phyloP scores from a whole-genome alignment of 2,113 vertebrate species.

The Laticauda colubrina region DNA sequence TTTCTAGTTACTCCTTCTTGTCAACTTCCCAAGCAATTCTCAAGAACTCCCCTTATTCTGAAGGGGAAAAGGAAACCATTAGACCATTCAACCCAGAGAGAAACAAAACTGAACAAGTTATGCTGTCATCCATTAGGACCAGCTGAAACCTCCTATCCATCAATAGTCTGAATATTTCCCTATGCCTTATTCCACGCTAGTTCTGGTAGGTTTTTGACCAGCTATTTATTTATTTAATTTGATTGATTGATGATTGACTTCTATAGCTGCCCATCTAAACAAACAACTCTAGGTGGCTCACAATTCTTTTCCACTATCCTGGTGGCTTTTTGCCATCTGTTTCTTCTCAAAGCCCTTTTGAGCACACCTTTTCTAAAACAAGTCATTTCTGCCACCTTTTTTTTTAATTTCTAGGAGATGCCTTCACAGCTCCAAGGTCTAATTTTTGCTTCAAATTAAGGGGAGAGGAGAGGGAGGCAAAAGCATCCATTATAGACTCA shows the following conservation, averaged over 20 bases:
- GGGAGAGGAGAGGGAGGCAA: neutral
- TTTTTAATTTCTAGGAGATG: neutral
- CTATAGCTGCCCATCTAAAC: neutral
- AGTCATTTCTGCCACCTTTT: neutral
- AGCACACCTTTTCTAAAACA: neutral
- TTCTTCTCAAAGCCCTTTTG: neutral
- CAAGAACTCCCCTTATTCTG: neutral
- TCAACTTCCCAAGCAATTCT: neutral
- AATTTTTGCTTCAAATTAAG: neutral
- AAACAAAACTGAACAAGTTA: neutral
- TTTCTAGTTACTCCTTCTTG: neutral
- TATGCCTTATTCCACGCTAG: neutral
- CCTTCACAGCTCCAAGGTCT: neutral
- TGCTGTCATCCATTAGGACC: neutral
- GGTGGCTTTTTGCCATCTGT: neutral
- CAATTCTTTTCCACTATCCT: neutral
- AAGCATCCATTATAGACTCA: neutral
- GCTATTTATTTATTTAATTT: neutral
- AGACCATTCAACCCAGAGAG: too few relatives aligned
- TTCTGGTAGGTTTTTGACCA: neutral
- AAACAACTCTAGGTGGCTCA: neutral
- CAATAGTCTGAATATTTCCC: neutral
- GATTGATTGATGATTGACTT: neutral
- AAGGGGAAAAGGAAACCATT: neutral
- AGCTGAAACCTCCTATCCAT: neutral